Conservation (phyloP, 2,888 invertebrate genomes). For the Lochmaea crataegi region DNA sequence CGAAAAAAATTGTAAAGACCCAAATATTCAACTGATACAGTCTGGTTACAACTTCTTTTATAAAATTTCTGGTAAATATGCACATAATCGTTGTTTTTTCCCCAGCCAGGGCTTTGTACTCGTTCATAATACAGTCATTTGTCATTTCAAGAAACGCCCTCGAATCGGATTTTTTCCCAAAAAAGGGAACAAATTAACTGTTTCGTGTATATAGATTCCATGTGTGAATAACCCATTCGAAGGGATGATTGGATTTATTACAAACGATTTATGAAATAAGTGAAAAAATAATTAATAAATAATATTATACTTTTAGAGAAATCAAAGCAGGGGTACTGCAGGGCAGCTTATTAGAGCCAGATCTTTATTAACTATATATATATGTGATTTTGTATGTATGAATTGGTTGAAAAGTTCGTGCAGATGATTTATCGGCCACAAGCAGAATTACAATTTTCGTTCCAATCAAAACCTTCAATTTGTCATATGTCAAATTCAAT, state of each 20-base stretch:
- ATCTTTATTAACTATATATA: no score
- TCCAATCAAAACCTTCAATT: no score
- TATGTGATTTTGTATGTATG: no score
- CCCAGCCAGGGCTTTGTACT: not conserved
- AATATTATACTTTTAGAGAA: no score
- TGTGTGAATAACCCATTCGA: constrained; percentile 6
- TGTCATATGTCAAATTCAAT: no score
- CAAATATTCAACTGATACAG: not conserved
- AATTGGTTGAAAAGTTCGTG: no score
- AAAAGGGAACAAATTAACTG: constrained; percentile 46
- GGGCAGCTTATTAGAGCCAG: no score
- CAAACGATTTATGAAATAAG: not conserved
- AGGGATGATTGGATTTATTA: constrained; percentile 2
- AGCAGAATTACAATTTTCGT: no score
- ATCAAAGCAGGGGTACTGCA: no score
- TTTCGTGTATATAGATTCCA: not conserved
- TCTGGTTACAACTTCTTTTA: not conserved
- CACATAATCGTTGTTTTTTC: constrained; percentile 2
- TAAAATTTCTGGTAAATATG: constrained; percentile 9
- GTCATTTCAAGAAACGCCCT: constrained; percentile 47
- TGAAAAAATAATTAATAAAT: not conserved
- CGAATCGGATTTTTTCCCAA: constrained; percentile 44
- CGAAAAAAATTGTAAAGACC: not conserved
- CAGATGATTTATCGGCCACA: no score
- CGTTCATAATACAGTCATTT: constrained; percentile 31